Conservation (phyloP, 1,140 invertebrate species). For the Polypedilum vanderplanki region DNA sequence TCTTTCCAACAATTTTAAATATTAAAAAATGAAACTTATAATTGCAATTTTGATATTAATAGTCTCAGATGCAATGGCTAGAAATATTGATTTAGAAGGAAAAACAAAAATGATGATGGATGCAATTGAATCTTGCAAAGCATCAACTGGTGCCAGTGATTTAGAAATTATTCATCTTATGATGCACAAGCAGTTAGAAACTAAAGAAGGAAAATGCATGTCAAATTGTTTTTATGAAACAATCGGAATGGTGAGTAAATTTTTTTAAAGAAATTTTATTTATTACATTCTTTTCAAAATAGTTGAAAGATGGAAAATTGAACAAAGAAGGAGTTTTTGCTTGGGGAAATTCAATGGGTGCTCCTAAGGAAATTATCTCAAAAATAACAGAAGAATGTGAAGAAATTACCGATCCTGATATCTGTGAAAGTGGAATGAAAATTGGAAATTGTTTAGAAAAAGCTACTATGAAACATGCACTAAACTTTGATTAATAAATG, state of each 20-base stretch:
- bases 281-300: not conserved
- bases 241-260: not conserved
- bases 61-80: not conserved
- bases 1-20: too few relatives aligned
- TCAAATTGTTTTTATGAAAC: not conserved
- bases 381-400: not conserved
- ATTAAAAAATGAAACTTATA: not conserved
- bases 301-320: not conserved
- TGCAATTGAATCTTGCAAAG: not conserved
- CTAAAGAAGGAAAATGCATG: not conserved
- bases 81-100: not conserved
- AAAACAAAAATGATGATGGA: not conserved
- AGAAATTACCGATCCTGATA: not conserved
- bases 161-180: not conserved
- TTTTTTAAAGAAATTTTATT: too few relatives aligned
- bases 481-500: too few relatives aligned
- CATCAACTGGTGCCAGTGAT: not conserved
- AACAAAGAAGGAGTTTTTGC: not conserved
- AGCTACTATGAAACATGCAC: too few relatives aligned
- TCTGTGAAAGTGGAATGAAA: not conserved
- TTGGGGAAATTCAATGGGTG: not conserved
- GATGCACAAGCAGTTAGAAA: not conserved
- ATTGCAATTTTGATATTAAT: not conserved
- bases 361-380: not conserved
- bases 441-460: not conserved